These are phyloP conservation scores for Corythornis vintsioides DNA, from an alignment of 2,113 vertebrate genomes.

Conservation along the genomic window DNA sequence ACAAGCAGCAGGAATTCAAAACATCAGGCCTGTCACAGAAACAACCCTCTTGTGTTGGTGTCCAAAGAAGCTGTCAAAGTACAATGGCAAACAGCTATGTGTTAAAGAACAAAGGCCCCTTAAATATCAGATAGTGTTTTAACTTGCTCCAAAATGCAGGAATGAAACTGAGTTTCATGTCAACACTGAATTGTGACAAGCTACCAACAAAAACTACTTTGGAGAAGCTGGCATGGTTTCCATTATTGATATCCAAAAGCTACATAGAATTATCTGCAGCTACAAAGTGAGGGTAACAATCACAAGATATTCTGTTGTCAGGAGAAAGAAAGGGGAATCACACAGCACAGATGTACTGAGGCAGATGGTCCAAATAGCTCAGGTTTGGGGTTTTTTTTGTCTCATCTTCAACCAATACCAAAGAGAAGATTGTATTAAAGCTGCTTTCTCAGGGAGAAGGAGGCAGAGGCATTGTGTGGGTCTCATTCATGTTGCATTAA, in stretches of 20 bases:
- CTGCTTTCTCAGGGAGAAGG: background rate
- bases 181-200: slow-evolving; percentile 10
- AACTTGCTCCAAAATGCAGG: background rate
- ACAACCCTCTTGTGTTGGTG: background rate
- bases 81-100: background rate
- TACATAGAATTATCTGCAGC: background rate
- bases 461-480: background rate
- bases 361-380: background rate
- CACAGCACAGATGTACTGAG: background rate
- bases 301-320: background rate
- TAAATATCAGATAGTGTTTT: background rate
- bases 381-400: background rate
- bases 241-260: background rate
- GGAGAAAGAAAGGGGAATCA: background rate
- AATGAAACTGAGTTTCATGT: background rate
- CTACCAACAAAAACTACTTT: background rate
- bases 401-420: background rate
- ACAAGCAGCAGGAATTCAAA: background rate
- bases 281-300: background rate
- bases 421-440: background rate
- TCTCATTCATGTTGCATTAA: background rate
- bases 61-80: background rate
- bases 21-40: background rate
- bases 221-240: background rate
- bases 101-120: background rate